These are phyloP conservation scores for Rhinoraja longicauda DNA, from an alignment of 2,797 vertebrate species.

Conservation along the genomic window DNA sequence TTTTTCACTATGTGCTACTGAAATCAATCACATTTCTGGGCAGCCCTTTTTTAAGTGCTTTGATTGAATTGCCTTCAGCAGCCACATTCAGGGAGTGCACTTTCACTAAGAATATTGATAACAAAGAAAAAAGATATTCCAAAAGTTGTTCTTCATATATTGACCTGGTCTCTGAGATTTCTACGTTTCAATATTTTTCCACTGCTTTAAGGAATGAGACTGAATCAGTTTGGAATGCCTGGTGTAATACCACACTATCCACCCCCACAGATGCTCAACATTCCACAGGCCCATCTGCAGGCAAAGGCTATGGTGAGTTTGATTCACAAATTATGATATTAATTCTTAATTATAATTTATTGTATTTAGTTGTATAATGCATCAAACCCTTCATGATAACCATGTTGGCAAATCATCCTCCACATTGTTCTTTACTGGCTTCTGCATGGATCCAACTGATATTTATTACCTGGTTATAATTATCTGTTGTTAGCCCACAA, in stretches of 20 bases:
- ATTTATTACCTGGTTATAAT: not conserved
- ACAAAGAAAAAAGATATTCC: not conserved
- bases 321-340: not conserved
- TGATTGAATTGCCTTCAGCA: not conserved
- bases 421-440: not conserved
- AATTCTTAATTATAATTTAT: not conserved
- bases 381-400: not conserved
- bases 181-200: conserved; percentile 7
- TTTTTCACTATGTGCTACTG: too few relatives aligned
- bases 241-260: conserved; percentile 69
- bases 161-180: not conserved
- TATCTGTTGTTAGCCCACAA: not conserved
- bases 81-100: not conserved
- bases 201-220: conserved; percentile 64
- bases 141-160: not conserved
- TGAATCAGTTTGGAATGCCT: conserved; percentile 74
- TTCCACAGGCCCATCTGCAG: conserved; percentile 75
- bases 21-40: not conserved
- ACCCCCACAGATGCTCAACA: conserved; percentile 76
- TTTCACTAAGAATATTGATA: not conserved
- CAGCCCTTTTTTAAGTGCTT: not conserved
- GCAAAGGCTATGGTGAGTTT: conserved; percentile 70
- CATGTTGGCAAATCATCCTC: not conserved
- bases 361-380: not conserved
- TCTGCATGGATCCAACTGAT: not conserved